Base-by-base conservation (phyloP, 2,113 vertebrate genomes). In the Mobula birostris region DNA sequence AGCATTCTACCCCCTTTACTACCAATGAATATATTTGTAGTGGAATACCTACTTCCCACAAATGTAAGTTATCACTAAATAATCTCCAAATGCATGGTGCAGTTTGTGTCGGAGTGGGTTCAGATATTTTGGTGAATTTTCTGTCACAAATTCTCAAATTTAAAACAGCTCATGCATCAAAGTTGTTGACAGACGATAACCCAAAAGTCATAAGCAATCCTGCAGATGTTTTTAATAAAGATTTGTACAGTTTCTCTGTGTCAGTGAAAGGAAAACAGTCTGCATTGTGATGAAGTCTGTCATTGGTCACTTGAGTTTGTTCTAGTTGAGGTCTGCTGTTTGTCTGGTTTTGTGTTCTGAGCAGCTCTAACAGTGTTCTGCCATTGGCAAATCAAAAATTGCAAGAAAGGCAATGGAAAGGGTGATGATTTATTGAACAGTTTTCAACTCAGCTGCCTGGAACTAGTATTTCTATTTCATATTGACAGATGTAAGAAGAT, bases 161-260 rank as follows among this genome's bases (percentile, higher is more conserved):
- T 93, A 48, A 93, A 93, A 74, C 91, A 76, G 70, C 70, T 74
- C 91, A 93, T 93, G 70, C 36, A 76, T 90, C 91, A 74, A 76
- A 93, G 91, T 93, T 93, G 91, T 93, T 74, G 36, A 93, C 68
- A 93, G 36, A 24, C 48, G 70, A 27, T 93, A 40, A 74, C 68
- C 68, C 24, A 74, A 93, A 74, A 93, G 74, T 90, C 70, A 40
- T 40, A 40, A 93, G 32, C 68, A 56, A 66, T 63, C 61, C 83
- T 63, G 90, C 68, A 93, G 91, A 93, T 93, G 70, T 93, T 93
- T 93, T 72, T 56, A 93, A 74, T 93, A 74, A 72, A 74, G 70
- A 56, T 63, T 90, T 76, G 36, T 56, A 74, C 12, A 93, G 91
- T 56, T 21, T 93, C 90, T 92, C 17, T 92, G 36, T 48, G 32